These are phyloP conservation scores for Pseudotriccus pelzelni DNA, from an alignment of 2,797 vertebrate species.

Conservation along the genomic window DNA sequence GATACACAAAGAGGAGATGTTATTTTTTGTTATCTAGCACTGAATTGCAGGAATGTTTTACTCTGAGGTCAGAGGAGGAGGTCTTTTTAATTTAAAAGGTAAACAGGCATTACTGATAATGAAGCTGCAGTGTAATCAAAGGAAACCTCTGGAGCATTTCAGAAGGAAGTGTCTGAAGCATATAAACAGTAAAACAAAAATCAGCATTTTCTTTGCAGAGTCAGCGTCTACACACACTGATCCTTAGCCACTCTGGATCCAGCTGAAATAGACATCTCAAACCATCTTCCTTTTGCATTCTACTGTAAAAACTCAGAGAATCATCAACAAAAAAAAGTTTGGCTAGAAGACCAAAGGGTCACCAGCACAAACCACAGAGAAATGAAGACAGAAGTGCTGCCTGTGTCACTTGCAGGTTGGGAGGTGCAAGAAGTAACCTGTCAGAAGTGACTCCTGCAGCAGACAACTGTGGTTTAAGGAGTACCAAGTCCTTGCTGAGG, in stretches of 20 bases:
- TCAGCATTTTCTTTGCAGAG: background rate
- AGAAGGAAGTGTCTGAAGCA: constrained; percentile 31
- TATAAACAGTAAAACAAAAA: background rate
- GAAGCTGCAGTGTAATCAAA: constrained; percentile 59
- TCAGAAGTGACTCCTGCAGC: background rate
- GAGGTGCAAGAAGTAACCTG: background rate
- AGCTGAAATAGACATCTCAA: background rate
- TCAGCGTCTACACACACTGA: background rate
- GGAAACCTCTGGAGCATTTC: constrained; percentile 39
- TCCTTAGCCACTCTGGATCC: background rate
- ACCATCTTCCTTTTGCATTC: background rate
- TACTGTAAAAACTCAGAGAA: background rate
- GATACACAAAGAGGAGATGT: background rate
- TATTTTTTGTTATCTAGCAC: constrained; percentile 31
- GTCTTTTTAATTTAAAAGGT: constrained; percentile 59
- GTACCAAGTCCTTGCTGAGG: background rate
- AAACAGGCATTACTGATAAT: constrained; percentile 63
- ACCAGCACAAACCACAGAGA: background rate
- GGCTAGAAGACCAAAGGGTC: background rate
- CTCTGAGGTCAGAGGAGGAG: constrained; percentile 31
- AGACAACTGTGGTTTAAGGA: background rate
- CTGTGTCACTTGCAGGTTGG: background rate
- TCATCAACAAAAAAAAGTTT: background rate
- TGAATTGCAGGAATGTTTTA: constrained; percentile 34
- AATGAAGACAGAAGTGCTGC: rapidly evolving